Base-by-base conservation (phyloP, 2,113 vertebrate species). In the Aegithalos caudatus region DNA sequence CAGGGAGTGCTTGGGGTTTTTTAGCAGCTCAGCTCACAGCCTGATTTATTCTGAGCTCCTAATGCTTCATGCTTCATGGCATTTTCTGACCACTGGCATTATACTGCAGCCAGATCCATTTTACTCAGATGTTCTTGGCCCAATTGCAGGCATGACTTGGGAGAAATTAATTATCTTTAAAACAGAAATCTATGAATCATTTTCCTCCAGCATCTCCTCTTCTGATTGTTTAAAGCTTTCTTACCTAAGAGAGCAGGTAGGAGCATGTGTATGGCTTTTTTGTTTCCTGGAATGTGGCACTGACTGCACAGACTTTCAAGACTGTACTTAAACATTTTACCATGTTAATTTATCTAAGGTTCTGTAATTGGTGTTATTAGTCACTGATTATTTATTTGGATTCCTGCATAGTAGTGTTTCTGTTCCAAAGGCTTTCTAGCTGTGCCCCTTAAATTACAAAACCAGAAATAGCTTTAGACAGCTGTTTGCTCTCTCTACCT, bases 311-410 rank as follows among this genome's bases (percentile, higher is more conserved):
- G 44, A n/a, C 70, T 84, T 76, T 38, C 40, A 37, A 72, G 86
- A 45, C 38, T 69, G 17, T 70, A 60, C 28, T 92, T 84, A 69
- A 79, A 69, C 84, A 81, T 91, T 81, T 95, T 89, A 54, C 44
- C 10, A 14, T 40, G 35, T 73, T 93, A 80, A 80, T 91, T 78
- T 92, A 53, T 65, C 62, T 87, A 17, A 86, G 67, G 64, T 78
- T 88, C 76, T 88, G 38, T 92, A 95, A 78, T 78, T 81, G 67
- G 14, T 54, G 60, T 44, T 80, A 54, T 83, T 90, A 90, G 67
- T 90, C 61, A 65, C 42, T 60, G 66, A 61, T 92, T 83, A 89
- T 44, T 94, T 89, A 71, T 94, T 92, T 95, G 84, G 53, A 92
- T 94, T 94, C 33, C 70, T 72, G 50, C 62, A 56, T 74, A 74